These are phyloP conservation scores for Julus scanicus DNA, from an alignment of 2,888 invertebrate species.

Conservation along the genomic window DNA sequence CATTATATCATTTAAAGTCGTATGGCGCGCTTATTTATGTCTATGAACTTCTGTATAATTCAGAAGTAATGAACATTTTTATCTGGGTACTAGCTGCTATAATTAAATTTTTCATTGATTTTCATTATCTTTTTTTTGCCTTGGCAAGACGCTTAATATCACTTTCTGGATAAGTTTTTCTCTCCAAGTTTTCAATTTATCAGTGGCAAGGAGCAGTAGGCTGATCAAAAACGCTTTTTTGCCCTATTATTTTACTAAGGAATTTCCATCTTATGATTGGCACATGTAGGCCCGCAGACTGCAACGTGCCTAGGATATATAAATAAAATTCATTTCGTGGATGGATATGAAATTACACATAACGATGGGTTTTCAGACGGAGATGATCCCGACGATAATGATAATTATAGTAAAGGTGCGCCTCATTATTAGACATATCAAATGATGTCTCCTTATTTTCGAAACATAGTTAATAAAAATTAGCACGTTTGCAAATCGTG, in stretches of 20 bases:
- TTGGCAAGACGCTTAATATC: constrained; percentile 21
- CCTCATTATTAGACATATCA: constrained; percentile 6
- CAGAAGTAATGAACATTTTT: constrained; percentile 39
- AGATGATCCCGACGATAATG: constrained; percentile 4
- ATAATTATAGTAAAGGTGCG: constrained; percentile 26
- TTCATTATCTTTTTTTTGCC: constrained; percentile 9
- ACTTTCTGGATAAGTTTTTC: background rate
- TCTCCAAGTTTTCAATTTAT: constrained; percentile 13
- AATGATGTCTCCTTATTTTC: background rate
- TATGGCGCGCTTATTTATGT: constrained; percentile 4
- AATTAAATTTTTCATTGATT: constrained; percentile 39
- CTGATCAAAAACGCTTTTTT: background rate
- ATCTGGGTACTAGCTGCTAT: constrained; percentile 27
- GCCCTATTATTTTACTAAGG: constrained; percentile 4
- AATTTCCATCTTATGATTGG: constrained; percentile 39
- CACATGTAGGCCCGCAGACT: constrained; percentile 32
- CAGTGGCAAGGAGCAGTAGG: background rate
- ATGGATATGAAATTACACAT: constrained; percentile 21
- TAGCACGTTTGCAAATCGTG: background rate
- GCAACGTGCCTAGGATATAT: constrained; percentile 17
- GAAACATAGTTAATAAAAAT: background rate
- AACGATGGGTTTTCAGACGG: constrained; percentile 24
- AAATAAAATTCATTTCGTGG: constrained; percentile 21
- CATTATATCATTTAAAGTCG: constrained; percentile 24
- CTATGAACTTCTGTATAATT: background rate